These are phyloP conservation scores for Acanthaster planci DNA, from an alignment of 35 echinoderm and acorn worm species.

Conservation along the genomic window DNA sequence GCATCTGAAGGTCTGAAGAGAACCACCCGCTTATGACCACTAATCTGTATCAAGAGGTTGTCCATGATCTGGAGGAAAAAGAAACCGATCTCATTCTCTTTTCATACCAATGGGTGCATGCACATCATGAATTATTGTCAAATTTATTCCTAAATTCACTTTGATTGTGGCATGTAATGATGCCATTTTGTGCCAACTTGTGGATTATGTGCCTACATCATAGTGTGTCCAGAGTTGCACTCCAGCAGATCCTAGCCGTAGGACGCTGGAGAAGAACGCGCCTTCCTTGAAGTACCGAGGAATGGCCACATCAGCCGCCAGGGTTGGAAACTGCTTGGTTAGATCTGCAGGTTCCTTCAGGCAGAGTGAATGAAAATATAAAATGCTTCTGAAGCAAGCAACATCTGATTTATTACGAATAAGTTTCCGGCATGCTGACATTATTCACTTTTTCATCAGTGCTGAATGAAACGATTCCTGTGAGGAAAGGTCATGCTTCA, in stretches of 20 bases:
- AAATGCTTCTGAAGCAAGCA: no score
- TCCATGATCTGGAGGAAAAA: slow-evolving; percentile 83
- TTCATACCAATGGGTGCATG: no score
- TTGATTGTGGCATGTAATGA: no score
- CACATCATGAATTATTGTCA: no score
- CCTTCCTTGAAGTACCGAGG: slow-evolving; percentile 72
- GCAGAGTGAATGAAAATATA: not conserved
- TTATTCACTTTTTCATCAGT: no score
- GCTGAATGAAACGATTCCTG: no score
- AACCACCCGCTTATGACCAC: slow-evolving; percentile 83
- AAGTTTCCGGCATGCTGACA: no score
- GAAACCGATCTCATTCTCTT: no score
- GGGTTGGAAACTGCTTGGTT: slow-evolving; percentile 65
- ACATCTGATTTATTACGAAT: no score
- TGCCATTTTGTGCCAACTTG: no score
- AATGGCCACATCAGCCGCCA: slow-evolving; percentile 77
- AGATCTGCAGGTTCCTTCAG: slow-evolving; percentile 80
- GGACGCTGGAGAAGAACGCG: slow-evolving; percentile 80
- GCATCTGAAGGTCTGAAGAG: slow-evolving; percentile 97
- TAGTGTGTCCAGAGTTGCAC: slow-evolving; percentile 96
- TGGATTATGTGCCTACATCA: slow-evolving; percentile 69
- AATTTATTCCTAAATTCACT: no score
- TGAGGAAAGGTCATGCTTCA: no score
- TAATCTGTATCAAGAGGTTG: slow-evolving; percentile 92
- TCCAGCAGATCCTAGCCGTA: slow-evolving; percentile 73